Evolutionary conservation across 2,797 vertebrate species (phyloP), one percentile per base, ranked within the genome.

Genomic region (Sitta carolinensis): DNA sequence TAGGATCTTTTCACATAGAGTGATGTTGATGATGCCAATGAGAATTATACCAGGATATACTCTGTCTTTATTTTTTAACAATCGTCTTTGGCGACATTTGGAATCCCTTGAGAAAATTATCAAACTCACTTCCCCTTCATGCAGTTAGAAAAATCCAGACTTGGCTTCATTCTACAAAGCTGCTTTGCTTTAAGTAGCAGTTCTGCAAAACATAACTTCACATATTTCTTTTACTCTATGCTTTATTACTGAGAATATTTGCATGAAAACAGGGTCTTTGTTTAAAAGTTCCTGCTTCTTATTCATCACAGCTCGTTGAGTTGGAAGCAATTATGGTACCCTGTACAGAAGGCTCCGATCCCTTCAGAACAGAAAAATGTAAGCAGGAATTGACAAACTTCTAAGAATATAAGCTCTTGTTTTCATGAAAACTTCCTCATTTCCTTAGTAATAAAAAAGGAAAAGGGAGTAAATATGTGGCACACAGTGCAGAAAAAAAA

Each of bases 251-350:
- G 77, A 69, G 84, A 87, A 79, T 95, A 92, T 96, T 93, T 94
- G 76, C 74, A 91, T 92, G 79, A 91, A 95, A 96, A 89, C 79
- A 57, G 66, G 25, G 64, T 76, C 89, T 94, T 93, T 92, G 79
- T 96, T 93, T 89, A 75, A 93, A 95, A 91, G 84, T 88, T 92
- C 76, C 94, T 95, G 91, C 82, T 95, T 91, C 73, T 93, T 96
- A 94, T 91, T 97, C 82, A 89, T 95, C 84, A 50, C 92, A 92
- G 93, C 84, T 93, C 17, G 2, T 73, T 95, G 86, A 62, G 64
- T 94, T 97, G 91, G 89, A 94, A 95, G 79, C 82, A 92, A 88
- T 94, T 94, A 85, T 0, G 8, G 47, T 95, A 69, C 67, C 66
- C 45, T 55, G 62, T 81, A 38, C 76, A 78, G 87, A 95, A 89